Percentiles rank a stretch among this genome's conserved stretches.
phyloP scores from a whole-genome alignment of 1,140 invertebrate genomes.

The Tribolium madens region DNA sequence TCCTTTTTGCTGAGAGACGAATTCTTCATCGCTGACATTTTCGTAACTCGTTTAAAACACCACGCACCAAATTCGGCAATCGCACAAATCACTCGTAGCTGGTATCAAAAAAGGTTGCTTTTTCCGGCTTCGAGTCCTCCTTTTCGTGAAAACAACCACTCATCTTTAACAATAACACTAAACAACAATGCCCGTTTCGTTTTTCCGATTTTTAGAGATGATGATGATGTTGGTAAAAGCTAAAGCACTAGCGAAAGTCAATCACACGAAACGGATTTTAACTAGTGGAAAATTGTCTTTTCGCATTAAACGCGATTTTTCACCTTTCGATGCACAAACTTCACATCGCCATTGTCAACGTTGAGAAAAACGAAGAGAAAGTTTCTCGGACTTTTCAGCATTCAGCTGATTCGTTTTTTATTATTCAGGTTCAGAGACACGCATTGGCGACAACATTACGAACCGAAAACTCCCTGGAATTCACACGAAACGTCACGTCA shows the following conservation, averaged over 20 bases:
- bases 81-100: conserved; percentile 13
- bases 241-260: conserved; percentile 28
- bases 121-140: conserved; percentile 2
- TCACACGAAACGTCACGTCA: not conserved
- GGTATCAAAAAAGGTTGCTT: conserved; percentile 4
- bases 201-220: conserved; percentile 1
- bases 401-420: conserved; percentile 35
- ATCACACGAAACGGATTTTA: conserved; percentile 32
- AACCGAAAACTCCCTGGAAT: not conserved
- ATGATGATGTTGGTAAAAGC: conserved; percentile 3
- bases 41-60: conserved; percentile 10
- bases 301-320: conserved; percentile 18
- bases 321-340: not conserved
- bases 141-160: conserved; percentile 26
- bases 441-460: not conserved
- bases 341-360: conserved; percentile 38
- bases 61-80: conserved; percentile 40
- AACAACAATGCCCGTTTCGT: conserved; percentile 8
- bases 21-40: conserved; percentile 73
- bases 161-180: conserved; percentile 31
- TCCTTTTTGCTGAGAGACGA: conserved; percentile 86
- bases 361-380: conserved; percentile 30
- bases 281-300: conserved; percentile 17
- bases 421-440: not conserved
- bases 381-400: conserved; percentile 24